Conservation (phyloP, 1,140 invertebrate genomes). For the Scaptomyza montana region DNA sequence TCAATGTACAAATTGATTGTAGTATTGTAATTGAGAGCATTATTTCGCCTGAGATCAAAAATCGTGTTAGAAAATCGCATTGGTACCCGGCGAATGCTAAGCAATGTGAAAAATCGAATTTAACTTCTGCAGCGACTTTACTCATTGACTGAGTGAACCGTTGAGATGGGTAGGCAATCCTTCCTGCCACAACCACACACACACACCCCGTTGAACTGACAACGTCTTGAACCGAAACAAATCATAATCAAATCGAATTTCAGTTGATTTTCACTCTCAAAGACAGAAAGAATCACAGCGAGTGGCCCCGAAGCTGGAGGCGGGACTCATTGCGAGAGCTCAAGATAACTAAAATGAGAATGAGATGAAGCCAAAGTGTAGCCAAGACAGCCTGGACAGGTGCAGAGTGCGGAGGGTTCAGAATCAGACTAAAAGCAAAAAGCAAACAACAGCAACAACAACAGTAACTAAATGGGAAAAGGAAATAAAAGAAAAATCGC, state of each 20-base stretch:
- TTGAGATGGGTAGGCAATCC: conserved; percentile 3
- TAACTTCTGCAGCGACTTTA: conserved; percentile 34
- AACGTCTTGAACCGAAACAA: conserved; percentile 69
- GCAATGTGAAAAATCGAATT: conserved; percentile 68
- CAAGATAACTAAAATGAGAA: conserved; percentile 32
- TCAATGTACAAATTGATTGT: not conserved
- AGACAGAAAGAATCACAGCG: conserved; percentile 66
- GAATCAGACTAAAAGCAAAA: conserved; percentile 44
- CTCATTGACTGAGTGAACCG: conserved; percentile 28
- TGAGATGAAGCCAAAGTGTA: conserved; percentile 2
- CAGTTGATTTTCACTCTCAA: conserved; percentile 78
- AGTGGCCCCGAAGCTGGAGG: conserved; percentile 43
- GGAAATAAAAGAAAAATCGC: conserved; percentile 62
- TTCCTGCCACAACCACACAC: not conserved
- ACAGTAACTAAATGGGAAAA: conserved; percentile 6
- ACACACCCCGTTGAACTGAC: not conserved
- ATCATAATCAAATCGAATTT: conserved; percentile 82
- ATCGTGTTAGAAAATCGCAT: conserved; percentile 54
- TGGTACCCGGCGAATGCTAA: conserved; percentile 30
- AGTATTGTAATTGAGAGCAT: not conserved
- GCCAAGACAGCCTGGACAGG: conserved; percentile 29
- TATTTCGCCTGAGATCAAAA: conserved; percentile 18
- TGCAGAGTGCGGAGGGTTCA: conserved; percentile 2
- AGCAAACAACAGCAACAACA: conserved; percentile 38
- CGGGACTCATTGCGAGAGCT: conserved; percentile 58